Evolutionary conservation across 2,888 invertebrate genomes (phyloP), one percentile per base, ranked within the genome.

Genomic region (Caprella mutica): DNA sequence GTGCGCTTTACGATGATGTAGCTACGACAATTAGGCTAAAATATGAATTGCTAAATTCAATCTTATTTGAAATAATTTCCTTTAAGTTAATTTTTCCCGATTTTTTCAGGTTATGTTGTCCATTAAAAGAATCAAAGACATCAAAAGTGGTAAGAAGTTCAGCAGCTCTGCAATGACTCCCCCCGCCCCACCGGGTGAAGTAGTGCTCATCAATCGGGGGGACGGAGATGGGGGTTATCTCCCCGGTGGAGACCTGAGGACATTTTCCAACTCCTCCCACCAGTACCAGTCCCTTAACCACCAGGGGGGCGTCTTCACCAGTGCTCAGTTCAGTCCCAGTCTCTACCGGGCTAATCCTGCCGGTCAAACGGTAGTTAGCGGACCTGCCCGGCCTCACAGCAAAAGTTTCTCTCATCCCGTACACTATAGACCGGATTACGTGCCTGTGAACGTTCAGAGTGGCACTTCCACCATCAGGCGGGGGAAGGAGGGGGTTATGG

Each of bases 121-220:
- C 63, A 92, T 97, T 68, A 96, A 96, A 74, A 81, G 94, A 73
- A 85, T 97, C 54, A 93, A 94, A 75, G 90, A 93, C 72, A 87
- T 91, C 60, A 81, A 86, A 68, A 85, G 87, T 52, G 91, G 91
- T 48, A 91, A 90, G 74, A 69, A 72, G 54, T 70, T 74, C 55
- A 71, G 71, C 14, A 59, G 56, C 1, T 42, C 53, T 38, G 23
- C 24, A n/a, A 60, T 21, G 58, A 55, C 9, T 38, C 33, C 56
- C 14, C 44, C 39, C 8, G 30, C 23, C 14, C 24, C 43, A 14
- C 23, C 27, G 14, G 48, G 48, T 33, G 65, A 61, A 38, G 59
- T 65, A 8, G 48, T 48, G 29, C 50, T 59, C 33, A 65, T 61
- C 27, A 23, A 52, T 29, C 42, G 62, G 21, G 63, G 57, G 27